These are phyloP conservation scores for Masnerella sp. DNA, from an alignment of 2,888 invertebrate genomes.

Conservation along the genomic window DNA sequence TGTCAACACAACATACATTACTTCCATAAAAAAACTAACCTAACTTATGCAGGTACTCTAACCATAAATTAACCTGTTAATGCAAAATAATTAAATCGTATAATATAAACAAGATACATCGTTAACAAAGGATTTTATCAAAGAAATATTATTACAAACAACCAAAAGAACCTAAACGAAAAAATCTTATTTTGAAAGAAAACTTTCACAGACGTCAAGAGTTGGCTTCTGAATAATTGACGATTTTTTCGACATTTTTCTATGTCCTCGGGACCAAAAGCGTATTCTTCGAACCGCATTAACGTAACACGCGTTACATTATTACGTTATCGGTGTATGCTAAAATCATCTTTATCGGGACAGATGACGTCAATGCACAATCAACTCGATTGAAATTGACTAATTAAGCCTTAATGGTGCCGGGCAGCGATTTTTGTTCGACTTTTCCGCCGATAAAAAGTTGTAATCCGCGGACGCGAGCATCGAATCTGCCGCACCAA, in stretches of 20 bases:
- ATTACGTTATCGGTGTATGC: conserved; percentile 10
- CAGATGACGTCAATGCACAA: conserved; percentile 28
- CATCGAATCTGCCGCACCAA: conserved; percentile 16
- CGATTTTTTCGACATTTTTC: background rate
- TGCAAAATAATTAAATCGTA: too few relatives aligned
- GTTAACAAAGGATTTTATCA: too few relatives aligned
- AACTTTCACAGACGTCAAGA: too few relatives aligned
- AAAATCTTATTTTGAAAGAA: too few relatives aligned
- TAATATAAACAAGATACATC: too few relatives aligned
- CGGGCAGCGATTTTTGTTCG: background rate
- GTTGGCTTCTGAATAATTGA: too few relatives aligned
- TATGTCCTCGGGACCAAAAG: conserved; percentile 1
- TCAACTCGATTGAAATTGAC: conserved; percentile 8
- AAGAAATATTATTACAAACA: too few relatives aligned
- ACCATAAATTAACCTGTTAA: too few relatives aligned
- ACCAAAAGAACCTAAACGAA: too few relatives aligned
- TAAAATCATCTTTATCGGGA: conserved; percentile 11
- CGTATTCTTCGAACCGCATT: background rate
- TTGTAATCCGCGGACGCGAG: conserved; percentile 14
- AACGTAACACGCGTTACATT: conserved; percentile 15
- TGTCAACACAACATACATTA: too few relatives aligned
- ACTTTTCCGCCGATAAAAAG: conserved; percentile 11
- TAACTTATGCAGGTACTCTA: too few relatives aligned
- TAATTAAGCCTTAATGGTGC: conserved; percentile 9
- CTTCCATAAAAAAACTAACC: too few relatives aligned